Evolutionary conservation across 2,797 vertebrate species (phyloP).

Genomic region (Sebastes iracundus): DNA sequence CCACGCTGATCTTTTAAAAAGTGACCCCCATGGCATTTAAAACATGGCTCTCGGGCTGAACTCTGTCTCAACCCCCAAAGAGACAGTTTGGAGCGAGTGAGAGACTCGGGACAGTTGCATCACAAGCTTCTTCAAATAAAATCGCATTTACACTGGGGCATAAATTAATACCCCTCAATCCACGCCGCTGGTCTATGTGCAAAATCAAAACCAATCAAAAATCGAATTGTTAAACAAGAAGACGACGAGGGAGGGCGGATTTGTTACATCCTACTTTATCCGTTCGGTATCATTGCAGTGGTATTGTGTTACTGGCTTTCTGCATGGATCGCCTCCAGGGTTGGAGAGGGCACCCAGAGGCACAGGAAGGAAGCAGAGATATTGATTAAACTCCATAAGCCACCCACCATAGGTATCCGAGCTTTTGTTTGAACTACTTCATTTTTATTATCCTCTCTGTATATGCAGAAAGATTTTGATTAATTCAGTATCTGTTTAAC

Average conservation of each 20-base stretch:
- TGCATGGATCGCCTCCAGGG: constrained; percentile 38
- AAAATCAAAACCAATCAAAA: constrained; percentile 8
- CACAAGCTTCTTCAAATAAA: constrained; percentile 45
- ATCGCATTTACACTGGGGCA: constrained; percentile 27
- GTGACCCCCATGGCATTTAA: constrained; percentile 55
- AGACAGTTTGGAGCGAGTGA: background rate
- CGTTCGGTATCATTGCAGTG: constrained; percentile 14
- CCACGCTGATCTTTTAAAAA: constrained; percentile 50
- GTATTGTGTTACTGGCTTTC: constrained; percentile 5
- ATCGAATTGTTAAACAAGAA: constrained; percentile 17
- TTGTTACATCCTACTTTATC: constrained; percentile 29
- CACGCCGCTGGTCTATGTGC: background rate
- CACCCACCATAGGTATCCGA: constrained; percentile 7
- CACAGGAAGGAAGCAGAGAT: constrained; percentile 24
- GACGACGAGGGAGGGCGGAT: background rate
- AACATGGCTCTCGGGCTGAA: constrained; percentile 33
- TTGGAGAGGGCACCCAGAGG: constrained; percentile 40
- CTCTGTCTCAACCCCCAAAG: constrained; percentile 6
- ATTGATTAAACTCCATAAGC: constrained; percentile 47
- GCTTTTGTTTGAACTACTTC: constrained; percentile 17
- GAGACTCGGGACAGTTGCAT: constrained; percentile 18
- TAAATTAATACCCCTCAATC: constrained; percentile 6
- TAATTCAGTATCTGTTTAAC: constrained; percentile 14
- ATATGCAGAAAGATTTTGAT: constrained; percentile 1
- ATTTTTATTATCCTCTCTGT: background rate